These are phyloP conservation scores for Pseudococcus jackbeardsleyi DNA, from an alignment of 2,888 invertebrate species.

Conservation along the genomic window DNA sequence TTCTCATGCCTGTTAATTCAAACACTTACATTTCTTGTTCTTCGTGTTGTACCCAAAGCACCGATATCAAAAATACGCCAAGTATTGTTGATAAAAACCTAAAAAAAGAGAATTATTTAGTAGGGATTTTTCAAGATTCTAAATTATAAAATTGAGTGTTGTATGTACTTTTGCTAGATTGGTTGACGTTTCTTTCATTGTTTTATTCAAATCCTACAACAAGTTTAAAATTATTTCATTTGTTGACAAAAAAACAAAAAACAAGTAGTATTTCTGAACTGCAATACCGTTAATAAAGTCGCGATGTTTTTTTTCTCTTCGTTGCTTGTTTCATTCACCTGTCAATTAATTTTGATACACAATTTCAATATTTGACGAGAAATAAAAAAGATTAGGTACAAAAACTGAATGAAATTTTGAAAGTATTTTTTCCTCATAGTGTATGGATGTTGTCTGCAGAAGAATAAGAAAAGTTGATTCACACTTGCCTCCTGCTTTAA, in stretches of 20 bases:
- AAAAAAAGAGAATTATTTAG: background rate
- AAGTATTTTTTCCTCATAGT: too few relatives aligned
- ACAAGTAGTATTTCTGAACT: background rate
- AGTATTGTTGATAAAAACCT: background rate
- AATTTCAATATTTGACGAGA: background rate
- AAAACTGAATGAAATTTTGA: too few relatives aligned
- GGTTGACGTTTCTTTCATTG: background rate
- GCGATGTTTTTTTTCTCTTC: background rate
- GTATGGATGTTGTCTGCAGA: too few relatives aligned
- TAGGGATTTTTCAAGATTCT: too few relatives aligned
- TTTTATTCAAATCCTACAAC: background rate
- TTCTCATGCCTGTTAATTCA: too few relatives aligned
- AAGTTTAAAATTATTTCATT: background rate
- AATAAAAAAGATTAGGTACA: background rate
- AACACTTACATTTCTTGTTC: background rate
- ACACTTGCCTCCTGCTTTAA: background rate
- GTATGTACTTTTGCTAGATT: background rate
- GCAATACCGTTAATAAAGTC: background rate
- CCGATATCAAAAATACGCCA: slow-evolving; percentile 4
- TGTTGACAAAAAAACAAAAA: too few relatives aligned
- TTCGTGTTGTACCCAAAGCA: background rate
- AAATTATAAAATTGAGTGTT: too few relatives aligned
- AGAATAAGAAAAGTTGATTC: background rate
- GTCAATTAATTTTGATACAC: background rate
- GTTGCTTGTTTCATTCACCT: background rate